phyloP scores from a whole-genome alignment of 2,797 vertebrate genomes.

The Cuniculus paca region DNA sequence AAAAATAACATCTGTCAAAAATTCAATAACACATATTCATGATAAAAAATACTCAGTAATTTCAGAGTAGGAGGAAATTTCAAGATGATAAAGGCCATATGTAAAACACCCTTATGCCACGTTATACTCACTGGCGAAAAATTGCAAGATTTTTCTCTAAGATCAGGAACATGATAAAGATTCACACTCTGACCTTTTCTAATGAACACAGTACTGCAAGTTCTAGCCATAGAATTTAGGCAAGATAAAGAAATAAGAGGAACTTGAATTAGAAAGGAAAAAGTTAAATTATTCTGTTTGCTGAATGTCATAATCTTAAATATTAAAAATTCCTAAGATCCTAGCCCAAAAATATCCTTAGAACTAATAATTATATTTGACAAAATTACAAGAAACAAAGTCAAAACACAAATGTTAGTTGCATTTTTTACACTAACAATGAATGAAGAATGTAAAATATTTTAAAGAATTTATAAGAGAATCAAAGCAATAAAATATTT shows the following conservation, averaged over 20 bases:
- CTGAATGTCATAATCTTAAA: background rate
- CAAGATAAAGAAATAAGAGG: background rate
- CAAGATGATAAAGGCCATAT: background rate
- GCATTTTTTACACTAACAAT: background rate
- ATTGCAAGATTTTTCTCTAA: background rate
- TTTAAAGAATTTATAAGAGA: background rate
- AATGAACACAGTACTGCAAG: background rate
- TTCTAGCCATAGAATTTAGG: background rate
- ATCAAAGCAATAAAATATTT: conserved; percentile 34
- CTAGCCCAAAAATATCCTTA: background rate
- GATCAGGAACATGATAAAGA: background rate
- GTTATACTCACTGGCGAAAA: background rate
- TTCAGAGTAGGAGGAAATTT: background rate
- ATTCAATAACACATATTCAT: background rate
- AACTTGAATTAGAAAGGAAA: background rate
- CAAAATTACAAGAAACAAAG: conserved; percentile 18
- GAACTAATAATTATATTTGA: background rate
- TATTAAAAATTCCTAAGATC: background rate
- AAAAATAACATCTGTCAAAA: background rate
- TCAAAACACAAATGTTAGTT: conserved; percentile 15
- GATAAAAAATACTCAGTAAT: background rate
- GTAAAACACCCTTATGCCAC: background rate
- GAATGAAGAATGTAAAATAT: background rate
- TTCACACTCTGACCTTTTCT: background rate
- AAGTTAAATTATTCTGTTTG: background rate